Evolutionary conservation across 1,140 invertebrate species (phyloP).

Genomic region (Steinernema feltiae): DNA sequence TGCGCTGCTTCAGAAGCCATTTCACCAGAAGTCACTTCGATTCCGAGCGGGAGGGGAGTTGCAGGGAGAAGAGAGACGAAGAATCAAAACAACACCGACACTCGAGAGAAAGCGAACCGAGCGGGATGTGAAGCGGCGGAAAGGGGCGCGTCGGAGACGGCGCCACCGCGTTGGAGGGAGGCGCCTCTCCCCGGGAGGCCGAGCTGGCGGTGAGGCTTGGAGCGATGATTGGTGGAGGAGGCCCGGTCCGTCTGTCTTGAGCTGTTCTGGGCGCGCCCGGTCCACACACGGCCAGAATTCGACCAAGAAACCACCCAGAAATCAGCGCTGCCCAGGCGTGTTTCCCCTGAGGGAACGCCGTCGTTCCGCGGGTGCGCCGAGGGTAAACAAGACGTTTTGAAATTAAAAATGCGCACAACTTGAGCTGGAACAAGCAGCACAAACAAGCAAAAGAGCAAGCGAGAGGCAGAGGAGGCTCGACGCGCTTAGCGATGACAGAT

Average conservation of each 20-base stretch:
- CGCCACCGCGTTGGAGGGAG: background rate
- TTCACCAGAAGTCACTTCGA: background rate
- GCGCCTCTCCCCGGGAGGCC: background rate
- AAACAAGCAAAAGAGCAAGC: too few relatives aligned
- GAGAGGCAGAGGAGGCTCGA: background rate
- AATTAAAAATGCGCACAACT: background rate
- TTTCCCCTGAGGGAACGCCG: background rate
- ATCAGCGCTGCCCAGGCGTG: background rate
- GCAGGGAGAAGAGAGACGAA: background rate
- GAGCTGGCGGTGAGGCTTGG: background rate
- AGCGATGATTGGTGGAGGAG: background rate
- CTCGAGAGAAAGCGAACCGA: background rate
- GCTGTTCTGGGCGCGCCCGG: too few relatives aligned
- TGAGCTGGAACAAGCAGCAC: background rate
- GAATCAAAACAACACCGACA: slow-evolving; percentile 15
- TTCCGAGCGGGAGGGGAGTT: background rate
- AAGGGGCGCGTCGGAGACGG: background rate
- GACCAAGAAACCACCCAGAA: background rate
- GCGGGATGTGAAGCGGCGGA: background rate
- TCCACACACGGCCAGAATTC: too few relatives aligned
- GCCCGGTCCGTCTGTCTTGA: too few relatives aligned
- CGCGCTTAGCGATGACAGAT: background rate
- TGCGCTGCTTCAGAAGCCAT: background rate
- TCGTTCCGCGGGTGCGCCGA: background rate
- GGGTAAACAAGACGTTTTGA: background rate